These are phyloP conservation scores for Luidia sarsii DNA, from an alignment of 53 echinoderm and acorn worm species.

Conservation along the genomic window DNA sequence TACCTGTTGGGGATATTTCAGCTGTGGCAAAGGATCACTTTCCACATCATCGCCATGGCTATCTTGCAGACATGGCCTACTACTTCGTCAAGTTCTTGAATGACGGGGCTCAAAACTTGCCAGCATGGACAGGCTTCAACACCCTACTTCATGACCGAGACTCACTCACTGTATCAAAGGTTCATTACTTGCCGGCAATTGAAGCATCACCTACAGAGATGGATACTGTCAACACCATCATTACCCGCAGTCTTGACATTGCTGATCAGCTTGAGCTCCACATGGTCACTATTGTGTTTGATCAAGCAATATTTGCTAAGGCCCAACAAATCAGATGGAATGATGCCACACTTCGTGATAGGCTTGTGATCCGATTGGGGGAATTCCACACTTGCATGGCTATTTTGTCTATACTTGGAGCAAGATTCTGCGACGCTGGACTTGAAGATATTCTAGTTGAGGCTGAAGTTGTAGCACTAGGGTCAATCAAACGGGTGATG, in stretches of 20 bases:
- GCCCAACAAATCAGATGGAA: constrained; percentile 47
- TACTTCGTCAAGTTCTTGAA: not conserved
- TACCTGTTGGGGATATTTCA: no score
- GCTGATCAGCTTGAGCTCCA: not conserved
- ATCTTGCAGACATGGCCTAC: not conserved
- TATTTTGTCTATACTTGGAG: not conserved
- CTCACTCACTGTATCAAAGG: constrained; percentile 25
- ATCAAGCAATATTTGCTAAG: constrained; percentile 51
- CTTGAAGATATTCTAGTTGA: constrained; percentile 42
- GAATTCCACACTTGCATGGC: constrained; percentile 48
- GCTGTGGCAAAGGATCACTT: not conserved
- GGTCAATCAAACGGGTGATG: constrained; percentile 47
- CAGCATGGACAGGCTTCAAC: constrained; percentile 63
- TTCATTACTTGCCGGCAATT: constrained; percentile 38
- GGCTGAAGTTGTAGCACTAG: constrained; percentile 40
- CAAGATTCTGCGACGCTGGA: constrained; percentile 44
- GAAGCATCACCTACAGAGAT: constrained; percentile 56
- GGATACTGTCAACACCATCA: constrained; percentile 41
- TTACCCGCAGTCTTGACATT: constrained; percentile 17
- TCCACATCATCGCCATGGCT: not conserved
- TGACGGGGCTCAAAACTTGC: not conserved
- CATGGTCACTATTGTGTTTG: constrained; percentile 38
- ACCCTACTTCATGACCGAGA: constrained; percentile 9
- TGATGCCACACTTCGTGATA: not conserved
- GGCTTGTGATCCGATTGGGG: constrained; percentile 37